Base-by-base conservation (phyloP, 2,888 invertebrate species). In the Lycia hirtaria region DNA sequence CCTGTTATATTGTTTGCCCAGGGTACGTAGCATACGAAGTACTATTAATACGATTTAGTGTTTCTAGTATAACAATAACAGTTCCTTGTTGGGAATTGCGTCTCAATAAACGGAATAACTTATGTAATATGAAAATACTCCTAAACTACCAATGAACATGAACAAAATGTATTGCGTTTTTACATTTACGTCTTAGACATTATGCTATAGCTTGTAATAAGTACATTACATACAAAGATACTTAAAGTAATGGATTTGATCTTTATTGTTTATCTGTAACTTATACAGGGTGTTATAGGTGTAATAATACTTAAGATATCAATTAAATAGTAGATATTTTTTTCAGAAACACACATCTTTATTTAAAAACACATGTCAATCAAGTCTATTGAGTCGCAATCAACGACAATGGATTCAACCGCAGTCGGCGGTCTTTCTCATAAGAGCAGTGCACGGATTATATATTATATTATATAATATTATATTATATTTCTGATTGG, bases 101-200 rank as follows among this genome's bases (percentile, higher is more conserved):
- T 50, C 17, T 50, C 14, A 40, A 47, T 30, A 17, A 49, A 50
- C 33, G 32, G 15, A 50, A 44, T n/a, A 56, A 32, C 37, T 52
- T 57, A 52, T 20, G 48, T 57, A 37, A 48, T 52, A 57, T 28
- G 22, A 49, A 33, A 50, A 54, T 59, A 59, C 53, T 59, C 48
- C 30, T 56, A 40, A 49, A 14, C 17, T 43, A 49, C 35, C 37
- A 49, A 44, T 48, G 19, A 48, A 45, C 5, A 17, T 20, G 45
- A 47, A 47, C 22, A 24, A 49, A 22, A 19, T 15, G 37, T 17
- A 28, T 32, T 35, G 37, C 4, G n/a, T 40, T 50, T 30, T 41
- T 52, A 44, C 17, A 26, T 41, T 26, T 48, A 52, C 28, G 52
- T 57, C 52, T 43, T 57, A 57, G 52, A 53, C 57, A 57, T 24